Evolutionary conservation across 2,113 vertebrate genomes (phyloP).

Genomic region (Girardinichthys multiradiatus): DNA sequence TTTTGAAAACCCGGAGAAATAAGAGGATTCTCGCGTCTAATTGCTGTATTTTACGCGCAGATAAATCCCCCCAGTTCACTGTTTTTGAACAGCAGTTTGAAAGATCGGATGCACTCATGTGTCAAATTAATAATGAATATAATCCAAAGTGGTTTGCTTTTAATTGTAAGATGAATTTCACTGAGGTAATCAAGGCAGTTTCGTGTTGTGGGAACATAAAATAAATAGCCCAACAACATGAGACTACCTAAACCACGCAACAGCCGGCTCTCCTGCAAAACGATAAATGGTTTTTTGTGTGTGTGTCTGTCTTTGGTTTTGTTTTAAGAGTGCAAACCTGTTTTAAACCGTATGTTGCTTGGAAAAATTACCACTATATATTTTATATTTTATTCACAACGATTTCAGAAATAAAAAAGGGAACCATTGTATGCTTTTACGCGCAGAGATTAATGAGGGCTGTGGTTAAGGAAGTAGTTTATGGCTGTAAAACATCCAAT

Average conservation of each 20-base stretch:
- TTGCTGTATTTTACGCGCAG: conserved; percentile 37
- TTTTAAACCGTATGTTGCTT: background rate
- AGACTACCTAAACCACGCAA: conserved; percentile 99
- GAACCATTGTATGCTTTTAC: background rate
- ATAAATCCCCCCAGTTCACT: conserved; percentile 37
- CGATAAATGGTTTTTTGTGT: background rate
- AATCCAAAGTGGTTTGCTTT: conserved; percentile 36
- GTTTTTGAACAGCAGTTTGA: background rate
- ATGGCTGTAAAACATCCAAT: too few species aligned
- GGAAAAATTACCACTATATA: background rate
- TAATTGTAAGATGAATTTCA: conserved; percentile 86
- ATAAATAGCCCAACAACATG: conserved; percentile 93
- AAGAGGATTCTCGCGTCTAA: background rate
- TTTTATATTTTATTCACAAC: too few species aligned
- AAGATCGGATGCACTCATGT: background rate
- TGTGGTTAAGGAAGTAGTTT: background rate
- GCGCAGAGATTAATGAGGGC: background rate
- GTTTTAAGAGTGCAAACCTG: background rate
- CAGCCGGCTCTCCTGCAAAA: conserved; percentile 80
- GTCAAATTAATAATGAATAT: conserved; percentile 17
- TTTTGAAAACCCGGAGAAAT: background rate
- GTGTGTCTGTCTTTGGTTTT: too few species aligned
- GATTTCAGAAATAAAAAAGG: background rate
- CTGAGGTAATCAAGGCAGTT: conserved; percentile 99
- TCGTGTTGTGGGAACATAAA: conserved; percentile 92